Evolutionary conservation across 1,140 invertebrate genomes (phyloP).

Genomic region (Lutraria rhynchaena): DNA sequence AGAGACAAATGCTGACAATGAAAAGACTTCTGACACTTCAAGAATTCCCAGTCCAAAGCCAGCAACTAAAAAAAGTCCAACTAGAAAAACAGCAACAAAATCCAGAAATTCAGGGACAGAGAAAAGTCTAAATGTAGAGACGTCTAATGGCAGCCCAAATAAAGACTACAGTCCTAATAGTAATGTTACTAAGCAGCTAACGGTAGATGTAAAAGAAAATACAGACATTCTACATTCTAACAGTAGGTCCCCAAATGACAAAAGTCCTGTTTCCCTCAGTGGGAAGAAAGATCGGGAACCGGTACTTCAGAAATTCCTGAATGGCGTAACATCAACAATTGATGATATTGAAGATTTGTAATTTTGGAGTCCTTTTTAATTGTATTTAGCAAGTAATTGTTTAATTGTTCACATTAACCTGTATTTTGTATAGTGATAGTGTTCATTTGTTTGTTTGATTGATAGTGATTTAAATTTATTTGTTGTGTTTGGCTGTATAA

Average conservation of each 20-base stretch:
- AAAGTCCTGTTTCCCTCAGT: constrained; percentile 22
- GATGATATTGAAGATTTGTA: constrained; percentile 58
- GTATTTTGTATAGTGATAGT: constrained; percentile 2
- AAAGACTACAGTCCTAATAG: constrained; percentile 25
- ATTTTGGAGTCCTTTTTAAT: constrained; percentile 7
- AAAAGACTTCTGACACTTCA: constrained; percentile 25
- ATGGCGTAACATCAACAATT: constrained; percentile 52
- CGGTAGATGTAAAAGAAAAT: constrained; percentile 12
- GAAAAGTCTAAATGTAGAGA: background rate
- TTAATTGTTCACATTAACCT: constrained; percentile 23
- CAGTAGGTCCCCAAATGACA: constrained; percentile 14
- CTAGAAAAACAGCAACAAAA: constrained; percentile 29
- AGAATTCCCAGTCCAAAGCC: constrained; percentile 30
- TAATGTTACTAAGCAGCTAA: constrained; percentile 19
- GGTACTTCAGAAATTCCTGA: constrained; percentile 45
- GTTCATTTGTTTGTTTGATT: background rate
- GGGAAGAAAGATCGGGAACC: constrained; percentile 30
- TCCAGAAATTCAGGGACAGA: constrained; percentile 33
- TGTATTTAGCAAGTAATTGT: constrained; percentile 37
- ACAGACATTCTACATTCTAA: constrained; percentile 12
- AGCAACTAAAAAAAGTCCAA: constrained; percentile 21
- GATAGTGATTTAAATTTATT: background rate
- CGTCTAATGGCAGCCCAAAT: constrained; percentile 6
- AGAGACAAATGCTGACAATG: constrained; percentile 7
- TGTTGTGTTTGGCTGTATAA: background rate